Conservation (phyloP, 2,888 invertebrate genomes). For the Dioctria linearis region DNA sequence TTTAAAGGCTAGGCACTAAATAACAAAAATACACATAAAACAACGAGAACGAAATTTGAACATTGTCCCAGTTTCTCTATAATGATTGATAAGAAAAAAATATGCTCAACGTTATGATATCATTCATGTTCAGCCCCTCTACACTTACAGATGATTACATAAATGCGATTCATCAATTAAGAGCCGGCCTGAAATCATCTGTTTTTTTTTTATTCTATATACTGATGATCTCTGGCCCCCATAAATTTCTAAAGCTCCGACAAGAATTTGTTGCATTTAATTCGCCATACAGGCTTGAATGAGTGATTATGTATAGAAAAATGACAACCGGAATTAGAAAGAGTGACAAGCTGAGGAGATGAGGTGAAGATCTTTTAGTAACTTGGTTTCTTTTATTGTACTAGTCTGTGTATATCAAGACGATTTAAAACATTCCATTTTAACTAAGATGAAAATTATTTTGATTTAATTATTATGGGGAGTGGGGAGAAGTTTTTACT, state of each 20-base stretch:
- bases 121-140: constrained; percentile 8
- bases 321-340: constrained; percentile 21
- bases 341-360: too few relatives aligned
- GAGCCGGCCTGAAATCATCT: neutral
- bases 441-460: too few relatives aligned
- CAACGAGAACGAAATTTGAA: neutral
- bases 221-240: constrained; percentile 28
- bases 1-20: too few relatives aligned
- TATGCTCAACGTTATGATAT: neutral
- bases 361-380: too few relatives aligned
- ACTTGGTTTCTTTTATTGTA: too few relatives aligned
- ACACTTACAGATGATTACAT: neutral
- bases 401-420: too few relatives aligned
- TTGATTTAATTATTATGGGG: too few relatives aligned
- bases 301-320: constrained; percentile 18
- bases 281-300: neutral
- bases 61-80: constrained; percentile 28
- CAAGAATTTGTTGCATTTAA: constrained; percentile 36
- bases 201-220: neutral
- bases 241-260: constrained; percentile 34
- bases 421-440: too few relatives aligned
- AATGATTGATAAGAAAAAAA: constrained; percentile 13
- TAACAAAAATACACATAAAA: too few relatives aligned
- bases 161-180: constrained; percentile 30
- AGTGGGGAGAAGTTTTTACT: too few relatives aligned